Conservation (phyloP, 2,888 invertebrate species). For the Plebejus melissa region DNA sequence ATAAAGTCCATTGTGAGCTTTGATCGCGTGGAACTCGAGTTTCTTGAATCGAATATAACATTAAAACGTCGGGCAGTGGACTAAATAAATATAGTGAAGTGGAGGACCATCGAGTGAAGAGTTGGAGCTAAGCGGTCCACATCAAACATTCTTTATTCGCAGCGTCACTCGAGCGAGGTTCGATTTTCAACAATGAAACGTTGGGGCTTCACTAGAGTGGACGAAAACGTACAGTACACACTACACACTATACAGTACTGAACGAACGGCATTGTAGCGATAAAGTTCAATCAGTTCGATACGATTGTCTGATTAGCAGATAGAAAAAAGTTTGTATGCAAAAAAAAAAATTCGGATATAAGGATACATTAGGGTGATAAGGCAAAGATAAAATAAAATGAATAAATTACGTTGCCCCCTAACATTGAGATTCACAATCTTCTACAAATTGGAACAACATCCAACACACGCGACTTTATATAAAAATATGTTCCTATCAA, state of each 20-base stretch:
- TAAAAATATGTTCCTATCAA: slow-evolving; percentile 43
- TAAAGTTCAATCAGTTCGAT: not conserved
- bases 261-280: not conserved
- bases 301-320: not conserved
- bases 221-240: slow-evolving; percentile 24
- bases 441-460: slow-evolving; percentile 35
- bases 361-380: not conserved
- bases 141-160: slow-evolving; percentile 38
- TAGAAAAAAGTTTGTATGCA: not conserved
- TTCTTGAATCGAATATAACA: slow-evolving; percentile 9
- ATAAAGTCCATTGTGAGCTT: slow-evolving; percentile 6
- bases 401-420: not conserved
- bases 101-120: slow-evolving; percentile 35
- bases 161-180: slow-evolving; percentile 35
- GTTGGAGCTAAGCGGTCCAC: slow-evolving; percentile 35
- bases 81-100: slow-evolving; percentile 28
- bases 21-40: not conserved
- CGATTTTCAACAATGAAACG: slow-evolving; percentile 36
- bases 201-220: slow-evolving; percentile 21
- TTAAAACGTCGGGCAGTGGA: slow-evolving; percentile 19
- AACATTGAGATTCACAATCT: slow-evolving; percentile 24
- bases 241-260: not conserved
- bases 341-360: not conserved
- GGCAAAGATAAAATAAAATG: not conserved
- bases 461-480: slow-evolving; percentile 35